Conservation (phyloP, 2,113 vertebrate genomes). For the Ammodytes marinus region DNA sequence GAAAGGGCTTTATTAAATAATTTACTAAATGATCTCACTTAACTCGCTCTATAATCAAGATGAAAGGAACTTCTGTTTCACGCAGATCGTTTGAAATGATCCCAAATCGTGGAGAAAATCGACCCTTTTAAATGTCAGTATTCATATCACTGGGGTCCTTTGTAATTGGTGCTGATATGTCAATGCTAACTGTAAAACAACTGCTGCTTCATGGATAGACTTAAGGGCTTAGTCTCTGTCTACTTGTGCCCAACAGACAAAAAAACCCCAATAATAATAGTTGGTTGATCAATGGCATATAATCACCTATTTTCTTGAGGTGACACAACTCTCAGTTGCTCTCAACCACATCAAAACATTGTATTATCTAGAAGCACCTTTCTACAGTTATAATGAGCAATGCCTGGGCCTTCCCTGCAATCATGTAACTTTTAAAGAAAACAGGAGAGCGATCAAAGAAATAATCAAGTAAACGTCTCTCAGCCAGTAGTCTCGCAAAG, state of each 20-base stretch:
- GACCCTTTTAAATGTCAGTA: constrained; percentile 54
- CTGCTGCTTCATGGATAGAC: not conserved
- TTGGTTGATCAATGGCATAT: constrained; percentile 7
- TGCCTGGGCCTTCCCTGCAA: constrained; percentile 17
- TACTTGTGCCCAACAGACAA: constrained; percentile 12
- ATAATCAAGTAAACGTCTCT: constrained; percentile 1
- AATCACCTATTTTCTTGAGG: constrained; percentile 6
- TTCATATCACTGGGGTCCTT: constrained; percentile 22
- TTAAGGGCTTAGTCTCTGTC: not conserved
- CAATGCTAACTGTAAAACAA: constrained; percentile 33
- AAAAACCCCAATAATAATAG: not conserved
- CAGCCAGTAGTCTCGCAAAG: too few relatives aligned
- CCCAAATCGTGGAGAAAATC: constrained; percentile 44
- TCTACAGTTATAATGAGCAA: constrained; percentile 6
- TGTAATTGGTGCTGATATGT: constrained; percentile 38
- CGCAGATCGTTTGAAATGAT: constrained; percentile 47
- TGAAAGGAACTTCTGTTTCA: constrained; percentile 39
- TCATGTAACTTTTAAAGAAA: constrained; percentile 22
- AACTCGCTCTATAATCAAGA: constrained; percentile 15
- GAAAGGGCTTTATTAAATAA: constrained; percentile 7
- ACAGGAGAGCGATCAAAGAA: constrained; percentile 27
- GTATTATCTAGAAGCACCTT: not conserved
- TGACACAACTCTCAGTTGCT: not conserved
- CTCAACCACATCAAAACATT: too few relatives aligned
- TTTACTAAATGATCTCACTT: constrained; percentile 18